These are phyloP conservation scores for Zootermopsis nevadensis DNA, from an alignment of 2,888 invertebrate genomes.

Conservation along the genomic window DNA sequence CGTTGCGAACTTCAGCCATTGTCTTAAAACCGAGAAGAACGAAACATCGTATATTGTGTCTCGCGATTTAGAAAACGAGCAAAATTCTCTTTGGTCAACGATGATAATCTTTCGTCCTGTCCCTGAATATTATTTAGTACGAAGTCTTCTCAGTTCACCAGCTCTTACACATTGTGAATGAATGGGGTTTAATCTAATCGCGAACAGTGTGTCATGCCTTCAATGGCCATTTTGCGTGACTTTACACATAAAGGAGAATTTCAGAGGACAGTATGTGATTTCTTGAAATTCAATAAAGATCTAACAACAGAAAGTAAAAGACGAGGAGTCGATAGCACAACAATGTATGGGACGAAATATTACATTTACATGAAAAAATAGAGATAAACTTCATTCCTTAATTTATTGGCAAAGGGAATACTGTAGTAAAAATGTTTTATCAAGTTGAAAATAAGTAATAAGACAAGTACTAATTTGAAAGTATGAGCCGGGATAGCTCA, in stretches of 20 bases:
- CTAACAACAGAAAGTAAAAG: neutral
- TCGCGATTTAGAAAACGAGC: neutral
- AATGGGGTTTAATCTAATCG: neutral
- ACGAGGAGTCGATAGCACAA: neutral
- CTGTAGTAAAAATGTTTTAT: too few relatives aligned
- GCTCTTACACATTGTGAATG: neutral
- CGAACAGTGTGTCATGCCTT: neutral
- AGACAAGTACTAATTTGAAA: too few relatives aligned
- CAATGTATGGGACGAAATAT: neutral
- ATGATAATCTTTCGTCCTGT: neutral
- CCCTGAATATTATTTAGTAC: neutral
- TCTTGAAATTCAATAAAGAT: conserved; percentile 1
- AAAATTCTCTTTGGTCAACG: neutral
- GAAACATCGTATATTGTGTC: neutral
- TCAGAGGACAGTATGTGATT: conserved; percentile 12
- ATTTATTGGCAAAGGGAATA: neutral
- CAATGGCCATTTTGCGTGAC: conserved; percentile 21
- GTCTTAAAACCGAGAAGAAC: neutral
- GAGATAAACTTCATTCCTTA: neutral
- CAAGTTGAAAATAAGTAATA: too few relatives aligned
- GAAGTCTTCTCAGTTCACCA: neutral
- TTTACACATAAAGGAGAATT: conserved; percentile 14
- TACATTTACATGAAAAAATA: neutral
- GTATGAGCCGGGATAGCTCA: too few relatives aligned
- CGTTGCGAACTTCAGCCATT: too few relatives aligned